phyloP scores from a whole-genome alignment of 2,113 vertebrate species.

The Alligator sinensis region DNA sequence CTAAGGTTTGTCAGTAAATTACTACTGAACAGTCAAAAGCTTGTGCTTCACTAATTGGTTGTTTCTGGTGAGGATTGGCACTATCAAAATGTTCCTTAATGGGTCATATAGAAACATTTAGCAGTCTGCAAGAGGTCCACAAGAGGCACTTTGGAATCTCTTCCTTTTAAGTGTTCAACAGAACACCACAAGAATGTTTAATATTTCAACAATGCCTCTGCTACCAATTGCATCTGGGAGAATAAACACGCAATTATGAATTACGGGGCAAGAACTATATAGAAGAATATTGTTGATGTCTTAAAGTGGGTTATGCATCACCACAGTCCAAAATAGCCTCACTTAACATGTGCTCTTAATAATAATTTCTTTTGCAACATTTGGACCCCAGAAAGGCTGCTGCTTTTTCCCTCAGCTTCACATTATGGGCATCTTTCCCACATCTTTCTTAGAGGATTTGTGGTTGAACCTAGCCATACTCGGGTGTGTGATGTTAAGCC shows the following conservation, averaged over 20 bases:
- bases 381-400: neutral
- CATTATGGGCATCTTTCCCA: neutral
- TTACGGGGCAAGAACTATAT: neutral
- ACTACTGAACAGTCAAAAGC: no score
- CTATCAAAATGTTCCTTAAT: no score
- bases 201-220: neutral
- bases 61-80: no score
- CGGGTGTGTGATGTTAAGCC: neutral
- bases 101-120: no score
- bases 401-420: neutral
- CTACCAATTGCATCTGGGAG: neutral
- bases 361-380: neutral
- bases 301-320: neutral
- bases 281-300: neutral
- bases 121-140: no score
- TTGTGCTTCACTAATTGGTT: no score
- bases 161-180: neutral
- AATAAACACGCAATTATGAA: neutral
- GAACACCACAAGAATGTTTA: slow-evolving; percentile 30
- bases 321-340: neutral
- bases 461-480: neutral
- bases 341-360: neutral
- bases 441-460: neutral
- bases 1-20: no score
- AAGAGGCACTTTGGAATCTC: no score